Conservation (phyloP, 2,113 vertebrate genomes). For the Corvus hawaiiensis region DNA sequence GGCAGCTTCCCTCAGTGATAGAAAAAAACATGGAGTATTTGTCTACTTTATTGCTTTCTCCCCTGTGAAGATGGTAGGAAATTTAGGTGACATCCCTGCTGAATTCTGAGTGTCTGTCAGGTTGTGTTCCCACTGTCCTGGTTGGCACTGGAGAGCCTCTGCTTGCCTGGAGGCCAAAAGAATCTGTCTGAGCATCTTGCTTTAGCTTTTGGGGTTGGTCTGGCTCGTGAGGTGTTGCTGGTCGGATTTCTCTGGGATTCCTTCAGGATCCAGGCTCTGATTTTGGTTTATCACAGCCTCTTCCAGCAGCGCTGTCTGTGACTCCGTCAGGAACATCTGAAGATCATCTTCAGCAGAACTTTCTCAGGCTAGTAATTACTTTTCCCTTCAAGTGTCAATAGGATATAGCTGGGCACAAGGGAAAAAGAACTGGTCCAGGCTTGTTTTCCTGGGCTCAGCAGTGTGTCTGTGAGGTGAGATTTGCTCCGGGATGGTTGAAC, state of each 20-base stretch:
- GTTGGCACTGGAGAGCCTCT: not conserved
- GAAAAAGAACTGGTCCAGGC: not conserved
- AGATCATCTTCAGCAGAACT: not conserved
- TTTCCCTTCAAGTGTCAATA: not conserved
- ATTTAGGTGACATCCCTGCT: not conserved
- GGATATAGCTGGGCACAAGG: not conserved
- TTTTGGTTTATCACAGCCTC: not conserved
- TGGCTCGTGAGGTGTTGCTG: not conserved
- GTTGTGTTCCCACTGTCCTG: not conserved
- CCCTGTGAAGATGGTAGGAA: accelerated
- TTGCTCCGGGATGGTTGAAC: not conserved
- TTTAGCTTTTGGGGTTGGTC: not conserved
- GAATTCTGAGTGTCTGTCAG: not conserved
- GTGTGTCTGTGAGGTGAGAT: not conserved
- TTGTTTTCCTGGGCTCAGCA: constrained; percentile 43
- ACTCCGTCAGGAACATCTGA: not conserved
- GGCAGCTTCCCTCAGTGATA: not conserved
- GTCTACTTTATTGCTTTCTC: not conserved
- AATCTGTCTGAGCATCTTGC: not conserved
- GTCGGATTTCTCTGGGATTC: not conserved
- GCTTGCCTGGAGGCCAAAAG: not conserved
- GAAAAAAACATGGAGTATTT: not conserved
- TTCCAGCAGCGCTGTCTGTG: not conserved
- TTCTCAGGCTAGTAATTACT: not conserved
- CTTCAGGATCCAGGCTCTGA: not conserved